Evolutionary conservation across 2,797 vertebrate species (phyloP), one percentile per base, ranked within the genome.

Genomic region (Hippocampus kuda): DNA sequence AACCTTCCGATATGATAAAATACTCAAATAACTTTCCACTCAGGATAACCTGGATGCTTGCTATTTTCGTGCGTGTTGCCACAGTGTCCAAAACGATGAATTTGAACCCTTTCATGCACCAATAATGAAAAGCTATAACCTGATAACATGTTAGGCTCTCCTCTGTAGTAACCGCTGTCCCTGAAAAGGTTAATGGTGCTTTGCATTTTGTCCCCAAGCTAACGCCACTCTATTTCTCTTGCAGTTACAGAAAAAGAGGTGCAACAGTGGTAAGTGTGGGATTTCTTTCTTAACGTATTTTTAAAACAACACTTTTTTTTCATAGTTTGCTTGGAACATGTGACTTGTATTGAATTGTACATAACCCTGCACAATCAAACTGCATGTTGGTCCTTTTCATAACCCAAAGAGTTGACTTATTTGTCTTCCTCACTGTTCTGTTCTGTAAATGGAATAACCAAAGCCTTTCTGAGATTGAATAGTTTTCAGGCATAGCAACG

Each of bases 221-320:
- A 78, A 85, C 61, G 38, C 70, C 68, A 63, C 67, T 85, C 18
- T 82, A 4, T 84, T 83, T 89, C 67, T 84, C 66, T 87, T 84
- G n/a, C 87, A 90, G 89, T 90, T 77, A 89, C 89, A 38, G 89
- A 90, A 77, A 90, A 90, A 75, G 89, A 90, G 72, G 89, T 90
- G 66, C 88, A 90, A 74, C 89, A 90, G 70, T 90, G 89, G 89
- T 90, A 84, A 90, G 89, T 89, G 60, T 80, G 22, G 65, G n/a
- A 65, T 70, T 79, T 63, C 16, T 71, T 78, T 76, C 73, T 78
- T 80, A 9, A 44, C 26, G 27, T 46, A 46, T 46, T 46, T 46
- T 46, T 46, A 12, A 46, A 12, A 46, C 3, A 3, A 13, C 44
- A 46, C 44, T 12, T 15, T 12, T 44, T 46, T 46, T 3, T 46